Evolutionary conservation across 2,797 vertebrate genomes (phyloP).

Genomic region (Neopelma chrysocephalum): DNA sequence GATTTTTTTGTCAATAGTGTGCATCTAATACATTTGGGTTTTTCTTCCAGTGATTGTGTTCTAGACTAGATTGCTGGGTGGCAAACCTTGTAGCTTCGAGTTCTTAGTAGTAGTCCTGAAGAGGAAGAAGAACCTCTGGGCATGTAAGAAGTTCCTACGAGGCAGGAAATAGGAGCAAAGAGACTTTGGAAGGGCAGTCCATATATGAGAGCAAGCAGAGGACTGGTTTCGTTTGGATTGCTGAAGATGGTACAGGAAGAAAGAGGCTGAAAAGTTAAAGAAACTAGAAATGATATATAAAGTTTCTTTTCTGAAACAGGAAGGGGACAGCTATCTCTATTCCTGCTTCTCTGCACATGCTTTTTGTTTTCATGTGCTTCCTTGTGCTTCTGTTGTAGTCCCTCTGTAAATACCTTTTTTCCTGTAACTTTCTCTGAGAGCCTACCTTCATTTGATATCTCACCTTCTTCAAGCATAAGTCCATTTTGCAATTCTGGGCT

Average conservation of each 20-base stretch:
- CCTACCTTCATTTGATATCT: neutral
- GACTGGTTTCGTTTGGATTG: neutral
- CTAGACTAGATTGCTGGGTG: neutral
- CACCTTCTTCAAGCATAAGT: neutral
- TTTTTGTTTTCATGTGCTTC: neutral
- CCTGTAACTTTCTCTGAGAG: neutral
- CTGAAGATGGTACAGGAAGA: neutral
- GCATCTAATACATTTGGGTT: fast-evolving
- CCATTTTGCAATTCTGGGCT: neutral
- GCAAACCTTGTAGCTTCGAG: neutral
- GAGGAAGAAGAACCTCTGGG: neutral
- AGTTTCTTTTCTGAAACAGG: neutral
- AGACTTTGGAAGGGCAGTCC: neutral
- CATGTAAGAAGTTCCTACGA: fast-evolving
- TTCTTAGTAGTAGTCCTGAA: neutral
- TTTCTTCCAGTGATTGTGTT: neutral
- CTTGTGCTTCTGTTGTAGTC: neutral
- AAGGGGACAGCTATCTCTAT: neutral
- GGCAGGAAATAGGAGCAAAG: neutral
- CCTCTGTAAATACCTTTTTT: neutral
- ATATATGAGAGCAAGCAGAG: neutral
- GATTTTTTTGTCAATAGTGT: neutral
- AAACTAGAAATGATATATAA: neutral
- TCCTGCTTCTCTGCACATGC: neutral
- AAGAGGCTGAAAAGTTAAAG: neutral